Evolutionary conservation across 2,113 vertebrate species (phyloP).

Genomic region (Centropus bengalensis): DNA sequence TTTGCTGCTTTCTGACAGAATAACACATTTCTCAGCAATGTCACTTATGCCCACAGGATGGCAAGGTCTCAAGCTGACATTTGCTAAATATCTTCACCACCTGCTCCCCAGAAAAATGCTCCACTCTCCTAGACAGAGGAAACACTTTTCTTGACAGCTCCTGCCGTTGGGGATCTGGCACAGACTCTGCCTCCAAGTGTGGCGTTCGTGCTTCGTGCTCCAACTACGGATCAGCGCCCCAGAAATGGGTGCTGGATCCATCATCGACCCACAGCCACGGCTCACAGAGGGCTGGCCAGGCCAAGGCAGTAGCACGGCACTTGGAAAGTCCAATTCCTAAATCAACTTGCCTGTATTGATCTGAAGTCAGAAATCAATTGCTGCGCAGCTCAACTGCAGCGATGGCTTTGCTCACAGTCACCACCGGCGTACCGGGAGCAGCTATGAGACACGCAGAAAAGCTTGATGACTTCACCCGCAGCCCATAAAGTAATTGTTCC

Average conservation of each 20-base stretch:
- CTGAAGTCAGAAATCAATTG: fast-evolving
- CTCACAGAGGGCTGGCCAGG: background rate
- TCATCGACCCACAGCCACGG: background rate
- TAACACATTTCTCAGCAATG: constrained; percentile 25
- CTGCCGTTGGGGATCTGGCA: background rate
- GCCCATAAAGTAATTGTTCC: background rate
- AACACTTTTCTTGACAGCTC: background rate
- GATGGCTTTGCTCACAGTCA: fast-evolving
- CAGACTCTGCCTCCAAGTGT: background rate
- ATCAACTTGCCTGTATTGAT: fast-evolving
- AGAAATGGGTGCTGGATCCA: fast-evolving
- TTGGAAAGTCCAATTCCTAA: background rate
- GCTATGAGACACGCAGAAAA: fast-evolving
- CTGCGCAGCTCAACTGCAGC: background rate
- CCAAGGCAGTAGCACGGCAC: fast-evolving
- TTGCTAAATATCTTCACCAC: constrained; percentile 43
- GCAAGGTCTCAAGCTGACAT: constrained; percentile 61
- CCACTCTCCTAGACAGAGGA: background rate
- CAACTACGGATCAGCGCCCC: background rate
- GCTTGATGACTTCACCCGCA: background rate
- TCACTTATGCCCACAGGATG: constrained; percentile 54
- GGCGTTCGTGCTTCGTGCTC: fast-evolving
- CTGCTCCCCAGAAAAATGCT: constrained; percentile 12
- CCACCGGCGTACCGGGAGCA: fast-evolving
- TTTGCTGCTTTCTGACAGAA: constrained; percentile 18